phyloP scores from a whole-genome alignment of 2,797 vertebrate species.

The Halcyon badia region DNA sequence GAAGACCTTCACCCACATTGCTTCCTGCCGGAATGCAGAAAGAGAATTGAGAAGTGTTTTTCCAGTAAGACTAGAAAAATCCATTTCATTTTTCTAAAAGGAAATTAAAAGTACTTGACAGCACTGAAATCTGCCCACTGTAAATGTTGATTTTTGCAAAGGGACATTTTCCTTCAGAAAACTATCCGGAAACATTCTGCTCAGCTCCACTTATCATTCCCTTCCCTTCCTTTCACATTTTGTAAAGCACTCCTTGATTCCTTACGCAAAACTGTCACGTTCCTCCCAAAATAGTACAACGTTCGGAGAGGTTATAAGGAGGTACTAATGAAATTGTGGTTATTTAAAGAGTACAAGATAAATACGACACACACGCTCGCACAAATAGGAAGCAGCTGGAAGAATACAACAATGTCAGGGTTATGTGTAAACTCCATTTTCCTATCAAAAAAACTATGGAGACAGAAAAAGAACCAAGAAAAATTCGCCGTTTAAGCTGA shows the following conservation, averaged over 20 bases:
- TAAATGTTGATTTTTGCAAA: constrained; percentile 28
- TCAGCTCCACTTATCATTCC: neutral
- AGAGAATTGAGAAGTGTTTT: neutral
- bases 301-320: constrained; percentile 35
- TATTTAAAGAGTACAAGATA: constrained; percentile 55
- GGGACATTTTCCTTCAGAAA: neutral
- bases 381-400: constrained; percentile 60
- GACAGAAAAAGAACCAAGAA: constrained; percentile 8
- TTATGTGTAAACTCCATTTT: constrained; percentile 33
- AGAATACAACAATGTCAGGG: constrained; percentile 11
- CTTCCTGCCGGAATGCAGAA: neutral
- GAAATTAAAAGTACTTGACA: constrained; percentile 26
- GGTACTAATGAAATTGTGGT: constrained; percentile 25
- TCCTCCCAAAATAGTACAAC: constrained; percentile 17
- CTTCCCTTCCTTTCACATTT: constrained; percentile 21
- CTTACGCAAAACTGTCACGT: neutral
- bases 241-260: neutral
- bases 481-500: neutral
- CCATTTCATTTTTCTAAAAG: constrained; percentile 20
- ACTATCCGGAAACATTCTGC: neutral
- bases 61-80: neutral
- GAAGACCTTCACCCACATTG: neutral
- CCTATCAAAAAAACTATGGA: constrained; percentile 9
- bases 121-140: neutral
- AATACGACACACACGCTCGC: neutral